Evolutionary conservation across 2,888 invertebrate species (phyloP), one percentile per base, ranked within the genome.

Genomic region (Cepaea hortensis): DNA sequence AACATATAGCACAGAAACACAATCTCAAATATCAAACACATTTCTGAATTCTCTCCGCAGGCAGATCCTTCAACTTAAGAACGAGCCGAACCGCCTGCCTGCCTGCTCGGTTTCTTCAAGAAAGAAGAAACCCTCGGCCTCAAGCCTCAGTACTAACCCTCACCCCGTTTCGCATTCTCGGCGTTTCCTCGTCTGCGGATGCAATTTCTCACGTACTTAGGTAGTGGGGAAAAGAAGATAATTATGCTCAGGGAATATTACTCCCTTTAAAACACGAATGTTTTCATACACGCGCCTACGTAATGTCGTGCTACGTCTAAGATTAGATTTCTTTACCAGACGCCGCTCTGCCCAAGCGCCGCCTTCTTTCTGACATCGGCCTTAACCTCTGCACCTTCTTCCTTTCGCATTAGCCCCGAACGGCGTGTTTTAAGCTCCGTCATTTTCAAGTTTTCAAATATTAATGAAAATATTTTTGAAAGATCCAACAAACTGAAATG

Each of bases 121-220:
- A 68, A 68, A 68, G 81, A 65, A 81, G 3, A 35, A 13, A 68
- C 35, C 15, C 18, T 80, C 18, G 20, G 46, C 68, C 81, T 15
- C 81, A 18, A 20, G 9, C 11, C 18, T 20, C 11, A 62, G 48
- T 20, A 55, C 11, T 55, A 55, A 55, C 48, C 23, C 81, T 84
- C 20, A 9, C 75, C 62, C 76, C 15, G 35, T 35, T 65, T 76
- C 35, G 11, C 83, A 20, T 61, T 15, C 55, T 61, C 62, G 61
- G 23, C 46, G 65, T 68, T 79, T 84, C 84, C 76, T 75, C 35
- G 9, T 15, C 65, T 55, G 73, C 5, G 62, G 72, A 68, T 82
- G 72, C 72, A 82, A 82, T 73, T 82, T 82, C 81, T 82, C 82
- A 82, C 82, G 82, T 82, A 82, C 82, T 82, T 73, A 73, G 82